phyloP scores from a whole-genome alignment of 2,888 invertebrate species.

The Eupithecia inturbata region DNA sequence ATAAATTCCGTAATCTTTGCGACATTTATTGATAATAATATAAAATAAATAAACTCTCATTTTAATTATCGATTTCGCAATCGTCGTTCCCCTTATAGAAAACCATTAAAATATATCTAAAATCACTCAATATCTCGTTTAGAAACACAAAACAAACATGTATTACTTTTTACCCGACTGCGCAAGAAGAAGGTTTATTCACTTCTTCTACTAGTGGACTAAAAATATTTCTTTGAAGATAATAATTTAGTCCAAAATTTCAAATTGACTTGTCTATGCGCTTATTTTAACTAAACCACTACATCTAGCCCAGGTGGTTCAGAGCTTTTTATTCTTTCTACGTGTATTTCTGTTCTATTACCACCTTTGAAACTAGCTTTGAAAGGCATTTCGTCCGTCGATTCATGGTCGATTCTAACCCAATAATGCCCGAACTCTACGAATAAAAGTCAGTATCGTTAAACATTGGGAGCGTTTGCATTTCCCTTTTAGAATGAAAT shows the following conservation, averaged over 20 bases:
- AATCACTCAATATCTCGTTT: no score
- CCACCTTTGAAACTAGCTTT: not conserved
- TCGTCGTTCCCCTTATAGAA: not conserved
- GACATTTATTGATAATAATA: not conserved
- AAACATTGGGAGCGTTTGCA: constrained; percentile 32
- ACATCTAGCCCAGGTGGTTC: not conserved
- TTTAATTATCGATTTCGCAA: not conserved
- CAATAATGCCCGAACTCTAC: constrained; percentile 30
- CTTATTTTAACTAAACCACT: not conserved
- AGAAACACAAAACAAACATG: no score
- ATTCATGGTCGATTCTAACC: constrained; percentile 35
- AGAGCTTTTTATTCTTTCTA: not conserved
- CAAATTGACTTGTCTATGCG: no score
- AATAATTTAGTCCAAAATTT: no score
- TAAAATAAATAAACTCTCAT: not conserved
- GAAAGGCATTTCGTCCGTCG: constrained; percentile 19
- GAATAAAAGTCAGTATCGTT: constrained; percentile 29
- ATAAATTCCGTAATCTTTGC: not conserved
- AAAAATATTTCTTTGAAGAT: no score
- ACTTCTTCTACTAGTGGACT: no score
- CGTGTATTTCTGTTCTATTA: not conserved
- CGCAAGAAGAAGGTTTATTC: no score
- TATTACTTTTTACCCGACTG: no score
- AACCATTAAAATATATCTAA: no score
- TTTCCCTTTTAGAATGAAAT: constrained; percentile 22